Conservation (phyloP, 2,113 vertebrate genomes). For the Parotia lawesii region DNA sequence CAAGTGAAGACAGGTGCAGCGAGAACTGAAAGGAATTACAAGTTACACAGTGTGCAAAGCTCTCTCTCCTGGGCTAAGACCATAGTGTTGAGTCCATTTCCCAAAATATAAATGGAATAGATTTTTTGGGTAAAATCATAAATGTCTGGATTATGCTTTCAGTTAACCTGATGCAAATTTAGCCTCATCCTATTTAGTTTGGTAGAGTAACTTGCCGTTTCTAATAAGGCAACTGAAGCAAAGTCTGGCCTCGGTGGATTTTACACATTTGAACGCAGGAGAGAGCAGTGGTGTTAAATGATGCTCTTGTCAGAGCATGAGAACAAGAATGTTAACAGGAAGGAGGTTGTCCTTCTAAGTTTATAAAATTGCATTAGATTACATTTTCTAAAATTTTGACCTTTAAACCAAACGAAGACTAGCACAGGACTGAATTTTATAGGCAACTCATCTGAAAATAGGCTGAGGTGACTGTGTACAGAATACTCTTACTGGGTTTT, state of each 20-base stretch:
- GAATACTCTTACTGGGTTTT: not conserved
- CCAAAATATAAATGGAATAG: not conserved
- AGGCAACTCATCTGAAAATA: not conserved
- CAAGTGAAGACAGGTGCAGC: not conserved
- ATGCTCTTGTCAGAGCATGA: not conserved
- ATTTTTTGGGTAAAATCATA: not conserved
- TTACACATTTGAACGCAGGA: not conserved
- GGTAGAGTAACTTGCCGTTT: not conserved
- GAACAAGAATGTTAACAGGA: not conserved
- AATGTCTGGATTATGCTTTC: not conserved
- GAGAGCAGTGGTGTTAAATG: not conserved
- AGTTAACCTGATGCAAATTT: not conserved
- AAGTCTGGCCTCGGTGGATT: not conserved
- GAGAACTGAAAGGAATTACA: not conserved
- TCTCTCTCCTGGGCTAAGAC: not conserved
- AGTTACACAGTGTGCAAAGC: not conserved
- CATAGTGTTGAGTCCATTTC: not conserved
- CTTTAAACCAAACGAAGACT: not conserved
- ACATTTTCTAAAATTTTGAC: not conserved
- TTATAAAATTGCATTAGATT: not conserved
- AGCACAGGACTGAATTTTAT: not conserved
- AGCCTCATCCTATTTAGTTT: not conserved
- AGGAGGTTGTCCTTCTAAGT: not conserved
- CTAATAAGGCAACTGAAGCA: not conserved
- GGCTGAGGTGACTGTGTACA: not conserved